Conservation (phyloP, 2,888 invertebrate genomes). For the Ryuthela nishihirai region DNA sequence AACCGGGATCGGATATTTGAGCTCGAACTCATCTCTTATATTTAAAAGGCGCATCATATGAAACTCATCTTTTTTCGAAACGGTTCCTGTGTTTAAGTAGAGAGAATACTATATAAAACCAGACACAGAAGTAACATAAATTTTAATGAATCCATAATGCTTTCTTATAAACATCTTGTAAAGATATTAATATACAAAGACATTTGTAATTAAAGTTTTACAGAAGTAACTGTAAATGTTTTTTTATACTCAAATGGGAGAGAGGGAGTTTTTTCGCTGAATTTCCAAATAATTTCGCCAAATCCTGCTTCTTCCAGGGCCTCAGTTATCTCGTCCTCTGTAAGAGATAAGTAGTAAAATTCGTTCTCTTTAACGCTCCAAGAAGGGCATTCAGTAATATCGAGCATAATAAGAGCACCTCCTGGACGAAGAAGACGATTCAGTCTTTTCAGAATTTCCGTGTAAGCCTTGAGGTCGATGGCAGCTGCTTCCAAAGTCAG, state of each 20-base stretch:
- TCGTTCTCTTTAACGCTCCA: conserved; percentile 16
- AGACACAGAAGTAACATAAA: too few relatives aligned
- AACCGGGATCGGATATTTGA: too few relatives aligned
- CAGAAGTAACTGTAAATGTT: conserved; percentile 9
- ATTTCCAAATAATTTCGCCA: conserved; percentile 9
- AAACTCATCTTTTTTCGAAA: too few relatives aligned
- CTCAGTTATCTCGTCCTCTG: conserved; percentile 1
- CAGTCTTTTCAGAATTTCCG: conserved; percentile 4
- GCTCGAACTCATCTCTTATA: too few relatives aligned
- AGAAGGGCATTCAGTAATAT: conserved; percentile 2
- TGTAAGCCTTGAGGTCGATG: conserved; percentile 4
- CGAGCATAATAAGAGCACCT: conserved; percentile 10
- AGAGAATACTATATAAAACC: too few relatives aligned
- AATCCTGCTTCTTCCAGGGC: conserved; percentile 1
- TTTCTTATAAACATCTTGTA: too few relatives aligned
- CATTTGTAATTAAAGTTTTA: conserved; percentile 11
- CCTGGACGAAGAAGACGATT: conserved; percentile 1
- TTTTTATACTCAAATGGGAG: conserved; percentile 11
- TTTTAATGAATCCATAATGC: too few relatives aligned
- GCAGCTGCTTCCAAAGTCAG: conserved; percentile 20
- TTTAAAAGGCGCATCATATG: too few relatives aligned
- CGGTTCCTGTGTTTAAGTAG: too few relatives aligned
- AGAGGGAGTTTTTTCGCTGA: conserved; percentile 2
- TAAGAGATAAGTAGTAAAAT: conserved; percentile 9
- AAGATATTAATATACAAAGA: too few relatives aligned